Percentiles rank a stretch among this genome's conserved stretches.
phyloP scores from a whole-genome alignment of 2,888 invertebrate species.

The Leucophora obtusa region DNA sequence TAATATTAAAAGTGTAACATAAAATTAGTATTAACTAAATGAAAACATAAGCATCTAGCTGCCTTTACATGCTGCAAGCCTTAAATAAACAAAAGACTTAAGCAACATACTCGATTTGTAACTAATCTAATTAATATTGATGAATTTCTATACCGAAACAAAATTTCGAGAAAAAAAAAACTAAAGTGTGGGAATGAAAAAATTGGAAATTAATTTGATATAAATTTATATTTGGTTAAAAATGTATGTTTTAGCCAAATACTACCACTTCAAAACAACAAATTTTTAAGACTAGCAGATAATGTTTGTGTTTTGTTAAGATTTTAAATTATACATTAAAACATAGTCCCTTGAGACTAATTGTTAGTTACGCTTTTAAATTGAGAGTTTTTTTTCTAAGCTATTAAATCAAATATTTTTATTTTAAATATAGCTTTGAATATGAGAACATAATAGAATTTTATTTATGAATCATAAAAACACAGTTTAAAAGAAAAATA shows the following conservation, averaged over 20 bases:
- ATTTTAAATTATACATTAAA: background rate
- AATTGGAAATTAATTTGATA: conserved; percentile 53
- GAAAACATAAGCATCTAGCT: conserved; percentile 19
- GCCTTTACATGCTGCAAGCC: conserved; percentile 21
- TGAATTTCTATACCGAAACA: conserved; percentile 35
- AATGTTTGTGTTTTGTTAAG: background rate
- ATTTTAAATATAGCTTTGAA: too few relatives aligned
- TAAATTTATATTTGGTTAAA: background rate
- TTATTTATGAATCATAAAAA: too few relatives aligned
- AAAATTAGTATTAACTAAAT: conserved; percentile 56
- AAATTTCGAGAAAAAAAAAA: conserved; percentile 7
- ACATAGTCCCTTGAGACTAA: background rate
- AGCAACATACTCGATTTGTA: conserved; percentile 38
- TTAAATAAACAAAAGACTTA: conserved; percentile 35
- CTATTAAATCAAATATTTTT: too few relatives aligned
- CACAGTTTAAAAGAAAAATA: too few relatives aligned
- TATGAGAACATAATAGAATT: too few relatives aligned
- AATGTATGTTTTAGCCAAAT: conserved; percentile 2
- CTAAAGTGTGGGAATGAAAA: conserved; percentile 58
- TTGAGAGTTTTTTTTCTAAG: background rate
- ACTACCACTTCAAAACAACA: background rate
- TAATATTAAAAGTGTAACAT: conserved; percentile 47
- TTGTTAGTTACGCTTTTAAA: background rate
- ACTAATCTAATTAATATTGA: conserved; percentile 52
- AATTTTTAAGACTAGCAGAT: background rate